Conservation (phyloP, 1,140 invertebrate genomes). For the Vanessa atalanta region DNA sequence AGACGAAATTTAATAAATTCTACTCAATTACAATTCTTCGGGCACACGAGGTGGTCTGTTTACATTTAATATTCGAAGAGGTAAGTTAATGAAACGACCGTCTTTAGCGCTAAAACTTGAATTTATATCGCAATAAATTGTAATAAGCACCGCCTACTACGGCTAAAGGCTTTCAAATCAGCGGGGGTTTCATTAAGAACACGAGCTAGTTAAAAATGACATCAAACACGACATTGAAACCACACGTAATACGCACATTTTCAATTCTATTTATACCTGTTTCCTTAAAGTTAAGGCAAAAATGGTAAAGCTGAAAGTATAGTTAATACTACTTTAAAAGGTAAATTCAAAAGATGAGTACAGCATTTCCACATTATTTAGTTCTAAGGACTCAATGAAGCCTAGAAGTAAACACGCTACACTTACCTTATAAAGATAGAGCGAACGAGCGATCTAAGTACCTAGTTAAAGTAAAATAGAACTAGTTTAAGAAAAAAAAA, state of each 20-base stretch:
- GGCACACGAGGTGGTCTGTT: conserved; percentile 43
- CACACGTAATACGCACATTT: neutral
- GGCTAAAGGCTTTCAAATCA: conserved; percentile 34
- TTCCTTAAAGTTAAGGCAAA: neutral
- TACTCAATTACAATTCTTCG: conserved; percentile 52
- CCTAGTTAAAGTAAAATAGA: conserved; percentile 10
- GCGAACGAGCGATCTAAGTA: conserved; percentile 12
- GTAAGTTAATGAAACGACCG: conserved; percentile 33
- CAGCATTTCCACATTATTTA: conserved; percentile 4
- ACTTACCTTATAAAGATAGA: conserved; percentile 28
- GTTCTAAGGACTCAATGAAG: conserved; percentile 15
- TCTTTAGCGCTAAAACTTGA: conserved; percentile 30
- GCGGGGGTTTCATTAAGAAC: conserved; percentile 20
- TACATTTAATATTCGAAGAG: conserved; percentile 44
- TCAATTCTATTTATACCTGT: too few relatives aligned
- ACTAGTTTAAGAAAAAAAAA: neutral
- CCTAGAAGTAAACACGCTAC: conserved; percentile 27
- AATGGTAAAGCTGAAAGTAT: neutral
- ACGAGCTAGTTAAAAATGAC: neutral
- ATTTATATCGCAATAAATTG: conserved; percentile 37
- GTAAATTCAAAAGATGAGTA: neutral
- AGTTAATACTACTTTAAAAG: neutral
- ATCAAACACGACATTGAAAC: neutral
- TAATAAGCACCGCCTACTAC: conserved; percentile 27
- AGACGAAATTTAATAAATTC: conserved; percentile 68